These are phyloP conservation scores for Drosophila mojavensis DNA, from an alignment of 1,140 invertebrate genomes.

Conservation along the genomic window DNA sequence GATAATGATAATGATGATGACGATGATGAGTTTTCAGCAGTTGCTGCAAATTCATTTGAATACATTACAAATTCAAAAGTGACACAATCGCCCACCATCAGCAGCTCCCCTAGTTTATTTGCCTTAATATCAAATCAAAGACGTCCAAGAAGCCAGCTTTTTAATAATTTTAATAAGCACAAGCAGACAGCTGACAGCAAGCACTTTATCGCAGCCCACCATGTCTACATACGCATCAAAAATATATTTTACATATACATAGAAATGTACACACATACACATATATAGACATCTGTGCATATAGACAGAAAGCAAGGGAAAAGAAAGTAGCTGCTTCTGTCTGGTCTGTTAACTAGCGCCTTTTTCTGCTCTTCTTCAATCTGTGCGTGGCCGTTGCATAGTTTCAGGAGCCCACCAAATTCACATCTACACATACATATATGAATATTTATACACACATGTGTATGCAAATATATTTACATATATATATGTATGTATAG, in stretches of 20 bases:
- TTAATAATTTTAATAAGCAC: conserved; percentile 74
- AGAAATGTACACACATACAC: conserved; percentile 1
- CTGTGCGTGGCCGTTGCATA: conserved; percentile 53
- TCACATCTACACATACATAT: background rate
- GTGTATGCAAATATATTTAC: background rate
- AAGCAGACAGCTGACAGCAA: conserved; percentile 17
- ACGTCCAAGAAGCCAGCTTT: conserved; percentile 33
- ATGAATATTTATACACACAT: background rate
- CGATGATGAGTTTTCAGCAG: conserved; percentile 32
- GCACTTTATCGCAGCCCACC: background rate
- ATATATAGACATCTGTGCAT: background rate
- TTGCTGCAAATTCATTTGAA: conserved; percentile 67
- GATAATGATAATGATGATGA: conserved; percentile 30
- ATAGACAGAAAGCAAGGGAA: background rate
- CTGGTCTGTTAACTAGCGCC: conserved; percentile 32
- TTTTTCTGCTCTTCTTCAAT: conserved; percentile 27
- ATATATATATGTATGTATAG: background rate
- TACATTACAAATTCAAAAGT: conserved; percentile 74
- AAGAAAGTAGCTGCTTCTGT: conserved; percentile 9
- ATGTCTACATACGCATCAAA: background rate
- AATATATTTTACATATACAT: background rate
- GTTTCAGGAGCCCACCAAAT: conserved; percentile 38
- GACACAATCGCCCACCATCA: conserved; percentile 29
- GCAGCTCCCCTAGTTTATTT: conserved; percentile 40
- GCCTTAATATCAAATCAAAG: conserved; percentile 77